These are phyloP conservation scores for Pasiphila rectangulata DNA, from an alignment of 2,888 invertebrate species.

Conservation along the genomic window DNA sequence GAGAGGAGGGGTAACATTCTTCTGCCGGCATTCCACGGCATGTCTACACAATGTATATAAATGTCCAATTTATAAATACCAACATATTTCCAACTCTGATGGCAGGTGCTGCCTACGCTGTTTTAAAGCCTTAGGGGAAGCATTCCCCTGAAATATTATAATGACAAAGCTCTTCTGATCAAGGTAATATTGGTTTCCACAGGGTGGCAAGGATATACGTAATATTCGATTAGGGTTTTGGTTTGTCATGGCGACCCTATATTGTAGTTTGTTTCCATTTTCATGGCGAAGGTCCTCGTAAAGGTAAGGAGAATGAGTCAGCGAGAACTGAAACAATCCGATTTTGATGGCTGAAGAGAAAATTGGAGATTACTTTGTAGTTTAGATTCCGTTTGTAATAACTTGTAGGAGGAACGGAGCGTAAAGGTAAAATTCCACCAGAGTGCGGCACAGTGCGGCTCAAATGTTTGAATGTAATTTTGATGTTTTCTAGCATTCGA, in stretches of 20 bases:
- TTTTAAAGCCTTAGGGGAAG: slow-evolving; percentile 33
- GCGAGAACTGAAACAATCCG: not conserved
- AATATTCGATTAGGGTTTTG: slow-evolving; percentile 26
- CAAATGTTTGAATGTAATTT: no score
- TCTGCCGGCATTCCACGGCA: no score
- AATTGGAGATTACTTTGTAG: not conserved
- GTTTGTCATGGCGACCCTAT: slow-evolving; percentile 20
- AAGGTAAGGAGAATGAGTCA: not conserved
- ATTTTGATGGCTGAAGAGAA: not conserved
- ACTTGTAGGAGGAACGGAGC: no score
- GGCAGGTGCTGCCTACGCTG: slow-evolving; percentile 30
- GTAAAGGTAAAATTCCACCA: no score
- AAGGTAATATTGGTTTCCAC: slow-evolving; percentile 38
- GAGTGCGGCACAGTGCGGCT: no score
- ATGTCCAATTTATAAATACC: slow-evolving; percentile 4
- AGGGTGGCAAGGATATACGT: slow-evolving; percentile 19
- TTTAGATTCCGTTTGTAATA: no score
- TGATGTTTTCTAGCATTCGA: no score
- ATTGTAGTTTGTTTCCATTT: slow-evolving; percentile 19
- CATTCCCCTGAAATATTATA: slow-evolving; percentile 51
- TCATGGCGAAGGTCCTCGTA: slow-evolving; percentile 4
- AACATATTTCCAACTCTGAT: slow-evolving; percentile 13
- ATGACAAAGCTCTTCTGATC: slow-evolving; percentile 43
- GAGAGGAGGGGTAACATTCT: no score
- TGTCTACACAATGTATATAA: not conserved